Conservation (phyloP, 2,888 invertebrate species). For the Troglohyphantes excavatus region DNA sequence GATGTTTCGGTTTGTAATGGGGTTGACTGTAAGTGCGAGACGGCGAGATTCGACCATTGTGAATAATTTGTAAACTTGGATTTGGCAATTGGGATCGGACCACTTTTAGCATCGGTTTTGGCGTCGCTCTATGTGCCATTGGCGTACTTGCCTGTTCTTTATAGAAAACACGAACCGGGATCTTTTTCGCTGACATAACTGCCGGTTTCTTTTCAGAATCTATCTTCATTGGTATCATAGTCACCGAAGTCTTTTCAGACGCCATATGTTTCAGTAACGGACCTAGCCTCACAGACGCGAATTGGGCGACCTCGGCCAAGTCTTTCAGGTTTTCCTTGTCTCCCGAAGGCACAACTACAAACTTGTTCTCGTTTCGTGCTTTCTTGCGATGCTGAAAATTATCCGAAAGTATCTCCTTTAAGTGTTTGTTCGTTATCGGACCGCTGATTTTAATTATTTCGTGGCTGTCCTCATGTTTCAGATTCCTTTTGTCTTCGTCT, state of each 20-base stretch:
- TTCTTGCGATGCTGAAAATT: slow-evolving; percentile 13
- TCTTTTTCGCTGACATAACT: slow-evolving; percentile 50
- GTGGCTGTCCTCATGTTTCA: slow-evolving; percentile 47
- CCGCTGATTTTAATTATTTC: slow-evolving; percentile 74
- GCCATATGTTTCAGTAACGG: slow-evolving; percentile 30
- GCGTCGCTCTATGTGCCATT: neutral
- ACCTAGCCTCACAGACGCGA: slow-evolving; percentile 52
- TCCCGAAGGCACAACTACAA: slow-evolving; percentile 42
- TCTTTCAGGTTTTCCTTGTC: slow-evolving; percentile 53
- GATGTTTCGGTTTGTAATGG: slow-evolving; percentile 12
- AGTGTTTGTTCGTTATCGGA: slow-evolving; percentile 48
- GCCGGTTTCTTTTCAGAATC: slow-evolving; percentile 21
- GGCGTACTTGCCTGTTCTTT: slow-evolving; percentile 43
- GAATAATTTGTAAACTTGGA: slow-evolving; percentile 49
- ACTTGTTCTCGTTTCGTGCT: slow-evolving; percentile 12
- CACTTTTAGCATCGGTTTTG: slow-evolving; percentile 55
- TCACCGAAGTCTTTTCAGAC: slow-evolving; percentile 27
- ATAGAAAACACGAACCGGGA: slow-evolving; percentile 69
- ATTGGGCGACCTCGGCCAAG: slow-evolving; percentile 38
- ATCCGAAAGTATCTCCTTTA: slow-evolving; percentile 68
- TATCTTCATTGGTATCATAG: slow-evolving; percentile 37
- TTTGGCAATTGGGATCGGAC: slow-evolving; percentile 44
- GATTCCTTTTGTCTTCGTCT: slow-evolving; percentile 33
- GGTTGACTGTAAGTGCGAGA: slow-evolving; percentile 32
- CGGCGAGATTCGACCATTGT: slow-evolving; percentile 23